Evolutionary conservation across 2,888 invertebrate genomes (phyloP), one percentile per base, ranked within the genome.

Genomic region (Trichopria drosophilae): DNA sequence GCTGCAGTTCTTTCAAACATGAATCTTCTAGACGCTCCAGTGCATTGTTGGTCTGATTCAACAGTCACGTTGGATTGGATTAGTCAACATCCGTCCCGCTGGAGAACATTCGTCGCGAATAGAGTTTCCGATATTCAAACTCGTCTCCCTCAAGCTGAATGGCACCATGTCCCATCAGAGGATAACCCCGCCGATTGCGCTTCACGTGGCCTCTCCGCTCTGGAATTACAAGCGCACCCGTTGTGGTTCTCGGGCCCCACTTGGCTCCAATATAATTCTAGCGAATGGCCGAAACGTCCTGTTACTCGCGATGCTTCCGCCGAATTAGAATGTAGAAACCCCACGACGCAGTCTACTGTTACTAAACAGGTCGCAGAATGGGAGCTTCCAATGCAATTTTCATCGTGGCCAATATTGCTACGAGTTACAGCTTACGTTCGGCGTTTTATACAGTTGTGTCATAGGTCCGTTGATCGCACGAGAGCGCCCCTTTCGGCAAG

Each of bases 161-260:
- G 69, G 69, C 39, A 41, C 28, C 63, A 70, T 40, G 62, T 69
- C 0, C 26, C 51, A 12, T 59, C 63, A 5, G 42, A 53, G 19
- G 41, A 57, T 5, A 72, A 72, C 43, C 66, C 69, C 0, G 66
- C 68, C n/a, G 67, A 69, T 48, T 59, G 63, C 10, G 57, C 65
- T 2, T 69, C 68, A 0, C 37, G 70, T 19, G 69, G 69, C 7
- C 24, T 62, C 2, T 12, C 49, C 2, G 50, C 57, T 1, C 6
- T 26, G 1, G 60, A 62, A 36, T 36, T 62, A 3, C 4, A 46
- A 7, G 20, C 34, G 1, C 55, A 60, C 26, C 13, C 28, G 0
- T 40, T 62, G 3, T 63, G 61, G 61, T 59, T 57, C 58, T 19
- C 35, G 7, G 61, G 63, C 4, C 62, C 60, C 1, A 3, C 49